Conservation (phyloP, 2,113 vertebrate species). For the Casuarius casuarius region DNA sequence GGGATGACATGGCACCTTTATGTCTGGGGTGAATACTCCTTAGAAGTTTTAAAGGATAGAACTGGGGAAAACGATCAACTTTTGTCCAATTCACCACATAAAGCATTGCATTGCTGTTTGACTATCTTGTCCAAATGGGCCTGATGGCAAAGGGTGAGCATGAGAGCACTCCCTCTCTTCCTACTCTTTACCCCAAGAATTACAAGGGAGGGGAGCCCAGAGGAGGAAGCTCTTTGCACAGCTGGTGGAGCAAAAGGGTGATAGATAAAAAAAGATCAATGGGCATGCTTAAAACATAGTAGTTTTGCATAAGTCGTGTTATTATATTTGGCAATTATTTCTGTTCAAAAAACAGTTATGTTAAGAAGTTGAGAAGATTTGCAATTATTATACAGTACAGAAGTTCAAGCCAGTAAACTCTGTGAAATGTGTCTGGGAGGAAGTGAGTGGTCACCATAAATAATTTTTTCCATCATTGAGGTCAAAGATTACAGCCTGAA, state of each 20-base stretch:
- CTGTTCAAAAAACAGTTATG: fast-evolving
- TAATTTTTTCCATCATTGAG: neutral
- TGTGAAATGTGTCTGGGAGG: neutral
- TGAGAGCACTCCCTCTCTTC: neutral
- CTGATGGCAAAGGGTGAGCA: neutral
- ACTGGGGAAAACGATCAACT: neutral
- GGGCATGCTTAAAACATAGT: fast-evolving
- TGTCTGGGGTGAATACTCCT: neutral
- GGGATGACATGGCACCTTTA: neutral
- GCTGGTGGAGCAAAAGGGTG: neutral
- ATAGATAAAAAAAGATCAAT: neutral
- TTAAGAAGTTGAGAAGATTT: neutral
- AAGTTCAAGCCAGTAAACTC: neutral
- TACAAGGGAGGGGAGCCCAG: neutral
- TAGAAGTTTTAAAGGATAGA: neutral
- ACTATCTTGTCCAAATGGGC: neutral
- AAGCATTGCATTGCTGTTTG: neutral
- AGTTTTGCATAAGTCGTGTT: neutral
- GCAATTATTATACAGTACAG: neutral
- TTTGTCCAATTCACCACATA: neutral
- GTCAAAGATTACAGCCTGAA: neutral
- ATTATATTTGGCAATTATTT: neutral
- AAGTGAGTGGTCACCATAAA: neutral
- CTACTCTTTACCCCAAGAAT: neutral
- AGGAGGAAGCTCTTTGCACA: neutral